Evolutionary conservation across 2,888 invertebrate genomes (phyloP), one percentile per base, ranked within the genome.

Genomic region (Tanypteryx hageni): DNA sequence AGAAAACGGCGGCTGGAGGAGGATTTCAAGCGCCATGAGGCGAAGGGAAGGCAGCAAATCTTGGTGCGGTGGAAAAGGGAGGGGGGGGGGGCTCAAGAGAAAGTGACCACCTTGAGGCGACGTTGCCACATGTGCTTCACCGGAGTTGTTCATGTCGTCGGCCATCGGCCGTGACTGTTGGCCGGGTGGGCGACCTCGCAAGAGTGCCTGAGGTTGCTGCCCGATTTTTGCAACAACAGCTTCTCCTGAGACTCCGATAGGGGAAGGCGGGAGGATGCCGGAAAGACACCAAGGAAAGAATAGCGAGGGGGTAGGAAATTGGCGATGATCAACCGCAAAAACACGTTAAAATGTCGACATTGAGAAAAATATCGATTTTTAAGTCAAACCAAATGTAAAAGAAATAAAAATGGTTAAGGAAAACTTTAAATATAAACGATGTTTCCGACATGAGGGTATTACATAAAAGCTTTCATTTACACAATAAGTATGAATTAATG

Each of bases 81-180:
- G 56, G 18, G 16, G 83, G 56, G 56, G 56, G 18, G 16, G 83
- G 14, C 56, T 44, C 76, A 22, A 61, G 89, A 64, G 89, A 89
- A 64, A 89, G 89, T 89, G 89, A 89, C 89, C 89, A 89, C 89
- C 89, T 89, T 89, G 44, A 59, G 89, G 89, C 89, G 64, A 31
- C 44, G 89, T 89, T 89, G 89, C 89, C 89, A 89, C 31, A 14
- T 27, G 76, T 76, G 27, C 16, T n/a, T 64, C 16, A 64, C 76
- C 76, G 76, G 0, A 22, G 76, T 27, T 27, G 76, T 13, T 76
- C 68, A 22, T 68, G 68, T n/a, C 76, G 76, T n/a, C 76, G 76
- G 76, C 76, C 85, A 57, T 85, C 85, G 85, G 85, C 85, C 85
- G 85, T 83, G 83, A 85, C 22, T 58, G 85, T 57, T 57, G 56